These are phyloP conservation scores for Ptilorrhoa leucosticta DNA, from an alignment of 2,113 vertebrate genomes.

Conservation along the genomic window DNA sequence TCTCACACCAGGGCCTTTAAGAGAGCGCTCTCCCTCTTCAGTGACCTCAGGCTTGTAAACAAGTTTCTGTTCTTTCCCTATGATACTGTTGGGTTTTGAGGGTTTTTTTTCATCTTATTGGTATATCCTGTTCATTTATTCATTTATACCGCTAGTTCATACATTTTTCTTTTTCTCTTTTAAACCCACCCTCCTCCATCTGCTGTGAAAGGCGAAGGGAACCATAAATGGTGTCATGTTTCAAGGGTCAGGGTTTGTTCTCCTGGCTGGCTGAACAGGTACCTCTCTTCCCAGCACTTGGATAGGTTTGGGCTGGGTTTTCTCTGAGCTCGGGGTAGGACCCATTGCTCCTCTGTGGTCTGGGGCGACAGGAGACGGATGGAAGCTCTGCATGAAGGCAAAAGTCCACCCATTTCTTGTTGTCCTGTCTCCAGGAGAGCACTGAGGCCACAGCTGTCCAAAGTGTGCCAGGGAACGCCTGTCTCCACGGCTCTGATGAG, in stretches of 20 bases:
- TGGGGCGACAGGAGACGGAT: background rate
- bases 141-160: background rate
- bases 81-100: rapidly evolving
- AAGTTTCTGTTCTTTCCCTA: background rate
- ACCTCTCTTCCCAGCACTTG: background rate
- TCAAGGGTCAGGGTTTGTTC: background rate
- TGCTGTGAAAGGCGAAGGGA: background rate
- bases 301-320: background rate
- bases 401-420: background rate
- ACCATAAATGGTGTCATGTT: rapidly evolving
- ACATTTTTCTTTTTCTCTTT: background rate
- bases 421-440: background rate
- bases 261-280: background rate
- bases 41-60: background rate
- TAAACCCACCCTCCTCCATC: background rate
- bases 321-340: background rate
- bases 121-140: background rate
- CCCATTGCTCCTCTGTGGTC: background rate
- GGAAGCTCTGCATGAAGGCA: background rate
- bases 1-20: background rate
- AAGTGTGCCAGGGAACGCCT: background rate
- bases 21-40: background rate
- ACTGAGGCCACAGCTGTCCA: background rate
- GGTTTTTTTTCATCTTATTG: background rate
- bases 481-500: background rate